Evolutionary conservation across 1,140 invertebrate species (phyloP).

Genomic region (Drosophila carrolli): DNA sequence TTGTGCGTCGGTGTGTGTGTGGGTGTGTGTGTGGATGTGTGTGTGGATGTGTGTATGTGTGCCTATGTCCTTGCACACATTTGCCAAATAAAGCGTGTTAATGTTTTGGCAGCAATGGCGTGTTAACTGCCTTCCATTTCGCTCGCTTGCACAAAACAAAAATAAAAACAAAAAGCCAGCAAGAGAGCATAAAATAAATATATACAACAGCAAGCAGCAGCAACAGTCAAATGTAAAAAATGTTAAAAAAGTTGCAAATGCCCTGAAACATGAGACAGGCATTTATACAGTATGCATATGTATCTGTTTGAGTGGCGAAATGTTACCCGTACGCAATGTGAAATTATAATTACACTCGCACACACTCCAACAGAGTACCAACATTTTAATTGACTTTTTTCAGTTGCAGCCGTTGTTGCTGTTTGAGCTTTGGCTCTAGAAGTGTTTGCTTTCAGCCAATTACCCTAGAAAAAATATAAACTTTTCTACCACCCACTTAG

Average conservation of each 20-base stretch:
- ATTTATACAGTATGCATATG: slow-evolving; percentile 10
- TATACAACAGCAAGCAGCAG: slow-evolving; percentile 19
- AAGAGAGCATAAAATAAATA: slow-evolving; percentile 60
- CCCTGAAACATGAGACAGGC: slow-evolving; percentile 28
- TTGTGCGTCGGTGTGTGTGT: slow-evolving; percentile 1
- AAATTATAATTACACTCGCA: slow-evolving; percentile 60
- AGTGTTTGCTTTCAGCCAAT: slow-evolving; percentile 36
- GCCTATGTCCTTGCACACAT: slow-evolving; percentile 68
- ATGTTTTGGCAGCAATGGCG: slow-evolving; percentile 75
- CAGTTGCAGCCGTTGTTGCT: slow-evolving; percentile 10
- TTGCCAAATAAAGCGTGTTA: slow-evolving; percentile 82
- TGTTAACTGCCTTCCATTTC: slow-evolving; percentile 80
- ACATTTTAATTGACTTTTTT: slow-evolving; percentile 67
- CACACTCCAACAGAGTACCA: slow-evolving; percentile 15
- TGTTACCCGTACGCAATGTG: slow-evolving; percentile 59
- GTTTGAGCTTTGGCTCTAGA: slow-evolving; percentile 13
- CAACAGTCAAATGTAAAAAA: slow-evolving; percentile 42
- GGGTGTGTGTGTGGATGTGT: slow-evolving; percentile 4
- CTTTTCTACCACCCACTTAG: neutral
- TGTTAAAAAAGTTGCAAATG: slow-evolving; percentile 47
- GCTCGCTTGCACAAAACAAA: slow-evolving; percentile 71
- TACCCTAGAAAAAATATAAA: slow-evolving; percentile 22
- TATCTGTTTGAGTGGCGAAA: slow-evolving; percentile 35
- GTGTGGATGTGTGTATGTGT: slow-evolving; percentile 12
- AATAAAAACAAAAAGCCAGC: slow-evolving; percentile 59